A percentile compares a stretch with the other conserved stretches of the same genome.
Evolutionary conservation across 2,113 vertebrate species (phyloP).

Genomic region (Tinamus guttatus): DNA sequence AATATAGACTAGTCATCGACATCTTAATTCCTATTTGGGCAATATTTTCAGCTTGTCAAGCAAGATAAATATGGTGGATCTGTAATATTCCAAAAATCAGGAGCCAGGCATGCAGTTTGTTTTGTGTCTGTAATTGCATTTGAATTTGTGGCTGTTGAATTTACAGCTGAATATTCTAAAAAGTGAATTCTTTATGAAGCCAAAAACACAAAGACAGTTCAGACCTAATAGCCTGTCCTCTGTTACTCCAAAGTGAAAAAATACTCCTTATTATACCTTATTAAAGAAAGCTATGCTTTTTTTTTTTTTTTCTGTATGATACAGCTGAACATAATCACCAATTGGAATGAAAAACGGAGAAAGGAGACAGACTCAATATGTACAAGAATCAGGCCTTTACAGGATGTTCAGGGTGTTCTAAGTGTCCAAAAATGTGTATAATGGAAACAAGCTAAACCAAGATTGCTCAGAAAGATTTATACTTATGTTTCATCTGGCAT

Average conservation of each 20-base stretch:
- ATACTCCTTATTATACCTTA: background rate
- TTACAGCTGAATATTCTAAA: background rate
- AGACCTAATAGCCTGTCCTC: background rate
- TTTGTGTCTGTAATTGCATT: background rate
- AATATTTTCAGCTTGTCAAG: background rate
- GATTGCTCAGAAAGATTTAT: slow-evolving; percentile 31
- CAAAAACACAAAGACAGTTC: background rate
- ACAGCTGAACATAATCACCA: background rate
- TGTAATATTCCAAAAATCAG: background rate
- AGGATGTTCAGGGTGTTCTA: slow-evolving; percentile 9
- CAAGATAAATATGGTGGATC: background rate
- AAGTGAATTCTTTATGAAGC: background rate
- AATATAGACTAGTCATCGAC: background rate
- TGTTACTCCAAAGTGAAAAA: background rate
- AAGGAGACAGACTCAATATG: background rate
- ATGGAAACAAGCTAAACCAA: slow-evolving; percentile 9
- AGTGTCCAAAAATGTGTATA: slow-evolving; percentile 32
- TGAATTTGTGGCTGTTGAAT: background rate
- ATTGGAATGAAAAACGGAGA: background rate
- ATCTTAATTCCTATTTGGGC: background rate
- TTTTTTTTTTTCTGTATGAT: background rate
- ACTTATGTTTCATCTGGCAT: background rate
- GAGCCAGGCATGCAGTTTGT: background rate
- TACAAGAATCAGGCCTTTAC: background rate
- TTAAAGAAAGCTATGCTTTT: background rate